These are phyloP conservation scores for Salvator merianae DNA, from an alignment of 2,113 vertebrate genomes.

Conservation along the genomic window DNA sequence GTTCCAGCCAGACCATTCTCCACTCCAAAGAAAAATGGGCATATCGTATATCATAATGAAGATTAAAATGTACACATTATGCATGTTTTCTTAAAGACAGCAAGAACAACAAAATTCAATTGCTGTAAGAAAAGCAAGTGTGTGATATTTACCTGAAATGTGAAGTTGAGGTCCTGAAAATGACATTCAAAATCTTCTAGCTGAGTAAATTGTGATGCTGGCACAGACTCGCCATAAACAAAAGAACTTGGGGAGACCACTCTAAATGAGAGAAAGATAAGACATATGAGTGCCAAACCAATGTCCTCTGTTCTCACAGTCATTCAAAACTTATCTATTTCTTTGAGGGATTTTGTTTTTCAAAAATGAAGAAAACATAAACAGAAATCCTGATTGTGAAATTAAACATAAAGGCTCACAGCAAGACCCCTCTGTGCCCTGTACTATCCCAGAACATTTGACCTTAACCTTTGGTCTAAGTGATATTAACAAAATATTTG, in stretches of 20 bases:
- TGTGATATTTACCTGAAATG: conserved; percentile 86
- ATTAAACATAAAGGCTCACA: conserved; percentile 44
- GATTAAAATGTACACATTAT: too few species aligned
- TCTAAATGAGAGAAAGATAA: conserved; percentile 73
- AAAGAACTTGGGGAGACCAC: conserved; percentile 90
- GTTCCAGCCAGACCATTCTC: too few species aligned
- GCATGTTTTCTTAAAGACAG: too few species aligned
- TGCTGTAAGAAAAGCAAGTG: background rate
- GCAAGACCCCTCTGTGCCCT: background rate
- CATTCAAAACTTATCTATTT: background rate
- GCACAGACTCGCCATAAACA: conserved; percentile 91
- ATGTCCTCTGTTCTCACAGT: background rate
- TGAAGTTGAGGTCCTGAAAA: conserved; percentile 94
- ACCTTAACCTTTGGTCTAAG: conserved; percentile 39
- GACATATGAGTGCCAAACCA: background rate
- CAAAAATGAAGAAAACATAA: conserved; percentile 35
- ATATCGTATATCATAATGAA: too few species aligned
- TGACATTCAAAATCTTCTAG: conserved; percentile 88
- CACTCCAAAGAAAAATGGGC: too few species aligned
- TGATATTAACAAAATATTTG: conserved; percentile 29
- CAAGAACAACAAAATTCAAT: background rate
- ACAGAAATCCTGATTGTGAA: conserved; percentile 17
- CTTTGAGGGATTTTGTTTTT: background rate
- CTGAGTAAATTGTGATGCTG: conserved; percentile 83
- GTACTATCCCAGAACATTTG: conserved; percentile 42